Evolutionary conservation across 1,140 invertebrate genomes (phyloP), one percentile per base, ranked within the genome.

Genomic region (Schlechtendalia chinensis): DNA sequence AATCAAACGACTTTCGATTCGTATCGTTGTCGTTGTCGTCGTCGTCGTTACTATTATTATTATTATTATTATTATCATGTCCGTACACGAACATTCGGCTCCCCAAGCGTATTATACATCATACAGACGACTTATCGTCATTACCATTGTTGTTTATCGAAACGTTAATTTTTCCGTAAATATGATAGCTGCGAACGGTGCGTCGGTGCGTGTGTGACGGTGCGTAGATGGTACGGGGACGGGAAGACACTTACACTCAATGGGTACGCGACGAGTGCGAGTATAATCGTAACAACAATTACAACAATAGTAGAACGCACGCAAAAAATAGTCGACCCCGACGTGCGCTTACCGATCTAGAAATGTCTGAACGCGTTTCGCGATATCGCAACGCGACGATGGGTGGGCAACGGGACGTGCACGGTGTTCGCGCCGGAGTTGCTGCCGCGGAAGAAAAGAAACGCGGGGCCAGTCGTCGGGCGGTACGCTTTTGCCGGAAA

Each of bases 311-410:
- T 39, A 39, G 32, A 19, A 16, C 8, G 17, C 27, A 19, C 10
- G 39, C 29, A 65, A n/a, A 67, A 17, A n/a, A 45, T 17, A 61
- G 24, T 61, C 59, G 8, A 24, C 14, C 22, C 5, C n/a, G 32
- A 45, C 19, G 45, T n/a, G n/a, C 24, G 65, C 47, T 47, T 47
- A 69, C 39, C 22, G 65, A 47, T 69, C 39, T 69, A 69, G 39
- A 69, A 69, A 69, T 69, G 65, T 69, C 47, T 24, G 47, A 69
- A 69, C 47, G 22, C 47, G n/a, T 69, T 69, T 69, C 47, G 47
- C 14, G 65, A 69, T 50, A 39, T 39, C 8, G 32, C 8, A n/a
- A 47, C 14, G 0, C 14, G 14, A 6, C 12, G 32, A 22, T 19
- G 39, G 14, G 1, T n/a, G n/a, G n/a, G n/a, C n/a, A n/a, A n/a